A percentile compares a stretch with the other conserved stretches of the same genome.
These are phyloP conservation scores for Ornithorhynchus anatinus DNA, from an alignment of 2,113 vertebrate genomes.

Conservation along the genomic window DNA sequence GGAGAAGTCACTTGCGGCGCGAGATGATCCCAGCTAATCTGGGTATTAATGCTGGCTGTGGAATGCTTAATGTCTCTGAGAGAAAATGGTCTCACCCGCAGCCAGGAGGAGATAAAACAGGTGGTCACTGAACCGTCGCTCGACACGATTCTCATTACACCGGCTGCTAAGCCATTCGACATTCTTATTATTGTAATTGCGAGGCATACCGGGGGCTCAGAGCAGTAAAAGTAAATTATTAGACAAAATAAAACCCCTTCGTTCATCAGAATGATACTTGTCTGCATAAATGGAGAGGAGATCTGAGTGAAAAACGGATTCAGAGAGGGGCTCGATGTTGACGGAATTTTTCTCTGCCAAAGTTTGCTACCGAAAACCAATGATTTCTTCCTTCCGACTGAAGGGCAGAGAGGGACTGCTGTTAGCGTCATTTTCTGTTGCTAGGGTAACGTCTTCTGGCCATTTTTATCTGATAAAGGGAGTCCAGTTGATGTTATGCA, in stretches of 20 bases:
- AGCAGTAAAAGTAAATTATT: constrained; percentile 52
- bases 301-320: constrained; percentile 19
- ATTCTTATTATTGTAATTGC: constrained; percentile 18
- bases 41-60: constrained; percentile 43
- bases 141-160: constrained; percentile 30
- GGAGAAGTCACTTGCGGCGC: constrained; percentile 51
- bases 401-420: constrained; percentile 64
- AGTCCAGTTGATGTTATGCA: constrained; percentile 74
- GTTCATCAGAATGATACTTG: constrained; percentile 40
- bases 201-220: constrained; percentile 14
- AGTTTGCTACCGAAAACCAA: constrained; percentile 66
- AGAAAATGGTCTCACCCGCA: constrained; percentile 6
- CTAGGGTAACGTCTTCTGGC: constrained; percentile 79
- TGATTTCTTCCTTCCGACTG: constrained; percentile 62
- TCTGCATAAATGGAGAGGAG: constrained; percentile 7
- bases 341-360: constrained; percentile 42
- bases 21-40: constrained; percentile 49
- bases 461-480: constrained; percentile 79
- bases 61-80: constrained; percentile 31
- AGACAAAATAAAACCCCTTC: constrained; percentile 4
- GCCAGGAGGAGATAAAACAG: constrained; percentile 27
- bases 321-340: constrained; percentile 33
- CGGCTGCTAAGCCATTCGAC: constrained; percentile 36
- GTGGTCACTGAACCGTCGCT: background rate
- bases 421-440: constrained; percentile 79